Conservation (phyloP, 2,797 vertebrate genomes). For the Cetoscarus ocellatus region DNA sequence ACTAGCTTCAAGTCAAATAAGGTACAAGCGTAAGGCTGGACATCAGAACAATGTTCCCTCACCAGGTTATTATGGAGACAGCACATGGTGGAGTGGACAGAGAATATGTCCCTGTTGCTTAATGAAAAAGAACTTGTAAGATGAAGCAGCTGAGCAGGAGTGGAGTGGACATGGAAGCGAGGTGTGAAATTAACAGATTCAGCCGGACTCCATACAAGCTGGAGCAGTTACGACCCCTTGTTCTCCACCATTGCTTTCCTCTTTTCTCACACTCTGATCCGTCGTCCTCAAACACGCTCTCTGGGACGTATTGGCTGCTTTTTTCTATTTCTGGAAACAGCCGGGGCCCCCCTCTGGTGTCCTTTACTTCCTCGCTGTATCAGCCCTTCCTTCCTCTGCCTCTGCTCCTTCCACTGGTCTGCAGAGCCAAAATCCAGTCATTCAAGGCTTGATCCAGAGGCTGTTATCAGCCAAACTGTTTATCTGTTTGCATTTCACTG, state of each 20-base stretch:
- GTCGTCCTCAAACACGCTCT: conserved; percentile 27
- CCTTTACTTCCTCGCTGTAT: conserved; percentile 30
- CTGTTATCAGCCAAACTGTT: conserved; percentile 47
- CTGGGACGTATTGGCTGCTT: conserved; percentile 40
- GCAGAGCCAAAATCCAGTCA: conserved; percentile 34
- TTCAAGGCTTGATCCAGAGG: conserved; percentile 43
- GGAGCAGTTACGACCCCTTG: conserved; percentile 44
- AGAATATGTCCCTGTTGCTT: conserved; percentile 46
- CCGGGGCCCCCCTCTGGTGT: conserved; percentile 12
- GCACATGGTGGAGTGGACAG: conserved; percentile 29
- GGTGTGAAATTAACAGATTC: conserved; percentile 73
- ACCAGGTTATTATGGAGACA: conserved; percentile 66
- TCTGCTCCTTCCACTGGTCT: conserved; percentile 24
- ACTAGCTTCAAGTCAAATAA: conserved; percentile 19
- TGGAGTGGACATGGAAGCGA: conserved; percentile 49
- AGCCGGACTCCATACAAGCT: conserved; percentile 51
- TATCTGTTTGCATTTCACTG: conserved; percentile 52
- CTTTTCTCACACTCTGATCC: conserved; percentile 31
- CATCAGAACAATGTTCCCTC: conserved; percentile 20
- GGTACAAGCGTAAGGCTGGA: neutral
- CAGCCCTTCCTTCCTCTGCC: conserved; percentile 27
- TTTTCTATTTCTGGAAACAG: conserved; percentile 47
- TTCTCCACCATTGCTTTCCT: conserved; percentile 46
- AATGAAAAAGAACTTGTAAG: conserved; percentile 45
- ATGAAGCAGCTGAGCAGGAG: conserved; percentile 35